Evolutionary conservation across 2,888 invertebrate species (phyloP), one percentile per base, ranked within the genome.

Genomic region (Cerceris rybyensis): DNA sequence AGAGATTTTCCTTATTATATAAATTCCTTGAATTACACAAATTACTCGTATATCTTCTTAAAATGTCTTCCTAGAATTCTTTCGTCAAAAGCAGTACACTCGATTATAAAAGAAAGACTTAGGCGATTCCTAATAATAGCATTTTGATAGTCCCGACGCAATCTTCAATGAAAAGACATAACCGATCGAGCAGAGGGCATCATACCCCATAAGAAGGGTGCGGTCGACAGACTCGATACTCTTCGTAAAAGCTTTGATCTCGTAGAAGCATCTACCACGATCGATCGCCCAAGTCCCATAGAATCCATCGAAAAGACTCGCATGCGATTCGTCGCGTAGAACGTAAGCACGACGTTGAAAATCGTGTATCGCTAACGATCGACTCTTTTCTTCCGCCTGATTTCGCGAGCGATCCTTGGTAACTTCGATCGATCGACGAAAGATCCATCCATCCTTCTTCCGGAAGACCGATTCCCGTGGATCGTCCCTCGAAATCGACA

Each of bases 101-200:
- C 17, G 1, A 7, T 7, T 4, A 16, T 0, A 16, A 52, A 16
- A 28, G 54, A 17, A 64, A 16, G 60, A 65, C 50, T 42, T 16
- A n/a, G 39, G 17, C 55, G 43, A 41, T n/a, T 17, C 69, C 17
- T 60, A 14, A 13, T 17, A 42, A 43, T 2, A 41, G 6, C 41
- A 57, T 50, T 28, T 60, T 54, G 63, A 13, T 49, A 49, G 17
- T 65, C 46, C 14, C 66, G 66, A 72, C 42, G 13, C n/a, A 8
- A n/a, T 65, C 69, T 42, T 60, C 46, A 14, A 17, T 16, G 58
- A 17, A 39, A 49, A 57, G 7, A 66, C 52, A 39, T 49, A n/a
- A 64, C 41, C 43, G 63, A 72, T 64, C 72, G 72, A 72, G 13
- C 49, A 46, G 43, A 42, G 57, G 70, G 60, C 74, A 54, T 64